Conservation (phyloP, 1,140 invertebrate species). For the Gerris buenoi region DNA sequence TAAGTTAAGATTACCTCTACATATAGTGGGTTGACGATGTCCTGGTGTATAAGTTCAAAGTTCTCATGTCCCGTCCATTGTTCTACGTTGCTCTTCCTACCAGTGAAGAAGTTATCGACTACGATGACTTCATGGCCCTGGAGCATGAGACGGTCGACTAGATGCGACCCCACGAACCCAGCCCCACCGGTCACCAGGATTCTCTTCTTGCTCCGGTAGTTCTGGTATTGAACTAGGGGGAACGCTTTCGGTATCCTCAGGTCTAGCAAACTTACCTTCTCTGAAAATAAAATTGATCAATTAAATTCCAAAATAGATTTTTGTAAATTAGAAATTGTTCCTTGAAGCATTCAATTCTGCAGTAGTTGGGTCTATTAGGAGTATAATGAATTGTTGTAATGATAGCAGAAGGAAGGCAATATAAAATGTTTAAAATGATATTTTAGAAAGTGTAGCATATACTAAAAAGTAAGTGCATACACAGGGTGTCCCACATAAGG, state of each 20-base stretch:
- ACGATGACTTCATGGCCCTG: constrained; percentile 97
- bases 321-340: too few species aligned
- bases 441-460: too few species aligned
- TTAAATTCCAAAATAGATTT: too few species aligned
- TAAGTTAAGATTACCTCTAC: constrained; percentile 99
- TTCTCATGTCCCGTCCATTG: constrained; percentile 99
- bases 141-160: constrained; percentile 88
- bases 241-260: constrained; percentile 61
- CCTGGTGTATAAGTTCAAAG: constrained; percentile 97
- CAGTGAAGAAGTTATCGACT: constrained; percentile 97
- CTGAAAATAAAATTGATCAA: too few species aligned
- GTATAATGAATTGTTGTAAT: too few species aligned
- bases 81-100: constrained; percentile 89
- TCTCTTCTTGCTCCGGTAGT: constrained; percentile 76
- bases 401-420: too few species aligned
- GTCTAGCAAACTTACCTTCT: constrained; percentile 52
- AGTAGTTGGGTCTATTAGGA: too few species aligned
- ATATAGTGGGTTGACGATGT: constrained; percentile 95
- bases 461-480: too few species aligned
- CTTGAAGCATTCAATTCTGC: too few species aligned
- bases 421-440: too few species aligned
- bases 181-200: constrained; percentile 94
- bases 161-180: constrained; percentile 96
- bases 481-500: too few species aligned
- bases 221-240: constrained; percentile 77